phyloP scores from a whole-genome alignment of 92 coral and sea anemone species.

The Zoanthus sociatus region DNA sequence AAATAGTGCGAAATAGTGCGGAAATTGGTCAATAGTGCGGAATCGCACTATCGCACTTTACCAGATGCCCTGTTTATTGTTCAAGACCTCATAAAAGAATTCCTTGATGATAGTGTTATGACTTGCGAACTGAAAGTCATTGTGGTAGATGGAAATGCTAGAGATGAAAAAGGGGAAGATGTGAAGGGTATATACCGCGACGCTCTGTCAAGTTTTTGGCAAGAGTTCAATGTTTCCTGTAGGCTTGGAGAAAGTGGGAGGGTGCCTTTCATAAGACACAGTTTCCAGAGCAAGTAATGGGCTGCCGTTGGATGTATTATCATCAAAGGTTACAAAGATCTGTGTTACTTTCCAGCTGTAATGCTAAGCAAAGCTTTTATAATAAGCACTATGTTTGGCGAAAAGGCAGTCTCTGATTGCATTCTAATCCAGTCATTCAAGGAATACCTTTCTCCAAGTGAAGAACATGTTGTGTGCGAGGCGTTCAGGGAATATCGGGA shows the following conservation, averaged over 20 bases:
- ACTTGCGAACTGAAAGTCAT: constrained; percentile 12
- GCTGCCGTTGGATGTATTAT: constrained; percentile 43
- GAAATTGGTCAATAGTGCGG: too few species aligned
- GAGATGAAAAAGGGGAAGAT: constrained; percentile 18
- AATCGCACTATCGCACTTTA: too few species aligned
- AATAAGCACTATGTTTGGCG: constrained; percentile 22
- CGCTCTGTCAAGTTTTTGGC: constrained; percentile 71
- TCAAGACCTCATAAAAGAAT: constrained; percentile 6
- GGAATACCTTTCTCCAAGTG: constrained; percentile 19
- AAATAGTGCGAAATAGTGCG: too few species aligned
- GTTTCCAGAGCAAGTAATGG: constrained; percentile 43
- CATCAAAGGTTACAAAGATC: constrained; percentile 44
- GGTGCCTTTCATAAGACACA: constrained; percentile 56
- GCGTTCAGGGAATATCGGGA: not conserved
- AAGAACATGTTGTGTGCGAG: constrained; percentile 15
- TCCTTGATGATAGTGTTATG: constrained; percentile 5
- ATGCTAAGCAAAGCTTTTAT: constrained; percentile 35
- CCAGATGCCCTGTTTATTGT: too few species aligned
- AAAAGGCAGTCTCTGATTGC: constrained; percentile 21
- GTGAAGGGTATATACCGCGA: constrained; percentile 70
- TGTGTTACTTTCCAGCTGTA: constrained; percentile 43
- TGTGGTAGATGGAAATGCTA: constrained; percentile 13
- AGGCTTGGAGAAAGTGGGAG: constrained; percentile 67
- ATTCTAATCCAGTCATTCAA: constrained; percentile 17
- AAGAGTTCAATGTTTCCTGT: constrained; percentile 63